These are phyloP conservation scores for Lithophane ornitopus DNA, from an alignment of 2,888 invertebrate species.

Conservation along the genomic window DNA sequence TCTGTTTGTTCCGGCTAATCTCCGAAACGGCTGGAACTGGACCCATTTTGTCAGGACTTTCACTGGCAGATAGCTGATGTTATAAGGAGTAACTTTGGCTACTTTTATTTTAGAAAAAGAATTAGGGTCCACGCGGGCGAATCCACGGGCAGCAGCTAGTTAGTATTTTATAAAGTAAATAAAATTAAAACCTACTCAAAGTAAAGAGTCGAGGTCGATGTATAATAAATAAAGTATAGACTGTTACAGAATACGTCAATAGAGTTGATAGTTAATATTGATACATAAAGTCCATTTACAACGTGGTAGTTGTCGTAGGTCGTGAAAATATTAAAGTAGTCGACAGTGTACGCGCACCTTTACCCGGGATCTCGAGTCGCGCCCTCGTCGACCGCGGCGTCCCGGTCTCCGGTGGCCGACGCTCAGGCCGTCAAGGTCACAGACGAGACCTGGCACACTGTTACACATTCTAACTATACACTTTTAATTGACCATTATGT, in stretches of 20 bases:
- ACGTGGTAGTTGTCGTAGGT: conserved; percentile 60
- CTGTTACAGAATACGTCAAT: conserved; percentile 47
- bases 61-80: too few species aligned
- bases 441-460: conserved; percentile 75
- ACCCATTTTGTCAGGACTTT: too few species aligned
- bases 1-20: too few species aligned
- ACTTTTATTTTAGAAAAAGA: too few species aligned
- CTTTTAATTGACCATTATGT: conserved; percentile 51
- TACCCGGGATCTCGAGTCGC: conserved; percentile 69
- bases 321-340: conserved; percentile 62
- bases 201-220: conserved; percentile 8
- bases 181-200: conserved; percentile 18
- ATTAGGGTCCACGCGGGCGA: too few species aligned
- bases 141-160: too few species aligned
- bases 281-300: conserved; percentile 43
- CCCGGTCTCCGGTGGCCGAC: conserved; percentile 76
- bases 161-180: neutral
- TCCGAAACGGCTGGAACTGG: too few species aligned
- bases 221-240: neutral
- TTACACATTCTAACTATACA: conserved; percentile 62
- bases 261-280: conserved; percentile 22
- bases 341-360: conserved; percentile 68
- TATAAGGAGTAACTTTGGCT: too few species aligned
- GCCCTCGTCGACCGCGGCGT: conserved; percentile 71
- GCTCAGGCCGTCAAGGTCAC: conserved; percentile 78